phyloP scores from a whole-genome alignment of 2,888 invertebrate species.

The Leucophenga maculata region DNA sequence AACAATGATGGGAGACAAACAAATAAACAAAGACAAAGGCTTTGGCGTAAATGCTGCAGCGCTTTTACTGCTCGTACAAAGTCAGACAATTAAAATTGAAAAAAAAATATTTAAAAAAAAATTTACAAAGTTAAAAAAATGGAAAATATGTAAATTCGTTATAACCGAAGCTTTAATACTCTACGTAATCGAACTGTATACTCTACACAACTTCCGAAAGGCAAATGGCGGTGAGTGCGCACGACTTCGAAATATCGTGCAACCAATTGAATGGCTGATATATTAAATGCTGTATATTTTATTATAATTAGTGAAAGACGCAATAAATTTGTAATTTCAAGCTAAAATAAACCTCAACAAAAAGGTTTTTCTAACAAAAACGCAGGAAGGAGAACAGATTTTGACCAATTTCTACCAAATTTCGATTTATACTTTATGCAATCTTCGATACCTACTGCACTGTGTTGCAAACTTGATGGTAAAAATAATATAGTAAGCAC shows the following conservation, averaged over 20 bases:
- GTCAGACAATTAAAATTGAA: constrained; percentile 19
- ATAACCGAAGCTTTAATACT: background rate
- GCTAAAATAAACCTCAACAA: too few relatives aligned
- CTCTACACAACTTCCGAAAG: too few relatives aligned
- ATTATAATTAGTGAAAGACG: too few relatives aligned
- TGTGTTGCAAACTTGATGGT: background rate
- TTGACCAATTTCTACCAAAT: too few relatives aligned
- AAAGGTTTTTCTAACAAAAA: too few relatives aligned
- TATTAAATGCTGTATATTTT: too few relatives aligned
- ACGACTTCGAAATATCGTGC: too few relatives aligned
- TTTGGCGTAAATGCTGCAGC: constrained; percentile 11
- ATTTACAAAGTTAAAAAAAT: background rate
- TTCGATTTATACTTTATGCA: background rate
- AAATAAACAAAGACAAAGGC: constrained; percentile 16
- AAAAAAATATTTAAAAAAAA: background rate
- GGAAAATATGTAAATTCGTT: background rate
- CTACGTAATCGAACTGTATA: background rate
- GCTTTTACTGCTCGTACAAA: constrained; percentile 8
- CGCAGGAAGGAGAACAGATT: too few relatives aligned
- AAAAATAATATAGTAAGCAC: too few relatives aligned
- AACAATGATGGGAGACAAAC: constrained; percentile 14
- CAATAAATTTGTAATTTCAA: too few relatives aligned
- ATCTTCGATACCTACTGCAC: background rate
- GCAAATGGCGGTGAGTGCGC: too few relatives aligned
- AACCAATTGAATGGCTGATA: too few relatives aligned